These are phyloP conservation scores for Furcifer pardalis DNA, from an alignment of 2,797 vertebrate species.

Conservation along the genomic window DNA sequence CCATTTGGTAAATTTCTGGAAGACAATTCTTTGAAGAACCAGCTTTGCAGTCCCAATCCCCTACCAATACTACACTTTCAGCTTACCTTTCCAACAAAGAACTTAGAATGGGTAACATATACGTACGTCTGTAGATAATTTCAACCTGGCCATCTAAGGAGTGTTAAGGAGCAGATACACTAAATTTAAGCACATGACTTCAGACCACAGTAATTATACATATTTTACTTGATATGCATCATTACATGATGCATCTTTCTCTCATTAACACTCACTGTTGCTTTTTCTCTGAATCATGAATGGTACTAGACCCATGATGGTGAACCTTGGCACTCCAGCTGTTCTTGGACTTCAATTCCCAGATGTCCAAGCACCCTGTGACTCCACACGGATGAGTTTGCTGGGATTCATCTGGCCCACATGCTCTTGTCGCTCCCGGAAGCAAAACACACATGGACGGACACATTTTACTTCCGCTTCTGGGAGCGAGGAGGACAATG, in stretches of 20 bases:
- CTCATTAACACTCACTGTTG: too few relatives aligned
- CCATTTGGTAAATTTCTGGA: neutral
- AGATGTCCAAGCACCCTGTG: too few relatives aligned
- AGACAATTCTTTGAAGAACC: neutral
- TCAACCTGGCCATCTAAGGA: neutral
- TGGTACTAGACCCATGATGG: too few relatives aligned
- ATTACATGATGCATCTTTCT: neutral
- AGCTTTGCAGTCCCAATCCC: neutral
- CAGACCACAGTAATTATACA: neutral
- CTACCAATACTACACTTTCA: neutral
- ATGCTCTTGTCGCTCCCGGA: too few relatives aligned
- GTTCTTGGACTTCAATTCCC: too few relatives aligned
- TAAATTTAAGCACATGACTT: neutral
- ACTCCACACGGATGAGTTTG: too few relatives aligned
- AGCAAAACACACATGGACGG: too few relatives aligned
- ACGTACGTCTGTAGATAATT: neutral
- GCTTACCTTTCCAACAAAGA: neutral
- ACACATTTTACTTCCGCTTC: too few relatives aligned
- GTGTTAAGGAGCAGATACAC: neutral
- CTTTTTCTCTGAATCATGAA: slow-evolving; percentile 5
- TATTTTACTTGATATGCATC: neutral
- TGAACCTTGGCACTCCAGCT: too few relatives aligned
- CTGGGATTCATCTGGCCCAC: too few relatives aligned
- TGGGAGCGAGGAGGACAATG: too few relatives aligned
- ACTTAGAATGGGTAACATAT: neutral